Percentiles rank a stretch among this genome's conserved stretches.
phyloP scores from a whole-genome alignment of 2,888 invertebrate species.

The Trachelus iudaicus region DNA sequence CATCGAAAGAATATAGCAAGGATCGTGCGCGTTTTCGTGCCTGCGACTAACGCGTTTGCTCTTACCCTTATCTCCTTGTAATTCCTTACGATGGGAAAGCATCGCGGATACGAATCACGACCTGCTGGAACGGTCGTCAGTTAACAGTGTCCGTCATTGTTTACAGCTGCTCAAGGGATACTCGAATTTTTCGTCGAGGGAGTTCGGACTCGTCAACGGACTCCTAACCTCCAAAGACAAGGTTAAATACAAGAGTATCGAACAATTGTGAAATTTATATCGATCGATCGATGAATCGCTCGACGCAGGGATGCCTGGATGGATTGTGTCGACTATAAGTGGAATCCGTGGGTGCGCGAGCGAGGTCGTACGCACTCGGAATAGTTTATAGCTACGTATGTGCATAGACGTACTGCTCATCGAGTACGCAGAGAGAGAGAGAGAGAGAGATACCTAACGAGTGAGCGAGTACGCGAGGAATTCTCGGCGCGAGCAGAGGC shows the following conservation, averaged over 20 bases:
- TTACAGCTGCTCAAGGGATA: conserved; percentile 49
- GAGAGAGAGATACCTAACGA: neutral
- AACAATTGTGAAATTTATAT: neutral
- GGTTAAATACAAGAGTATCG: no score
- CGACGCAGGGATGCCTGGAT: neutral
- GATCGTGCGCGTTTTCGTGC: neutral
- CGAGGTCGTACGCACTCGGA: conserved; percentile 41
- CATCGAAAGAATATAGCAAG: neutral
- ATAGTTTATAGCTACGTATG: conserved; percentile 25
- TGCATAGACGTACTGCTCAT: neutral
- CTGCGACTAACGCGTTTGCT: no score
- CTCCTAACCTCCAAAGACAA: neutral
- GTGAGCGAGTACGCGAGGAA: conserved; percentile 10
- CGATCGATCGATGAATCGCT: neutral
- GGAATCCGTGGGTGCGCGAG: conserved; percentile 34
- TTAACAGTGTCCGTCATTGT: conserved; percentile 42
- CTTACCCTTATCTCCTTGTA: no score
- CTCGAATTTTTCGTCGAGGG: conserved; percentile 15
- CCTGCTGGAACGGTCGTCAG: conserved; percentile 31
- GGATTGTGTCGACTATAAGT: conserved; percentile 20
- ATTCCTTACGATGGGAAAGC: neutral
- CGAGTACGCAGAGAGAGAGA: neutral
- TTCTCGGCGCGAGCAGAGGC: conserved; percentile 8
- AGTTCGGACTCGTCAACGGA: neutral
- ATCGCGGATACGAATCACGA: neutral